Conservation (phyloP, 1,140 invertebrate genomes). For the Ips typographus region DNA sequence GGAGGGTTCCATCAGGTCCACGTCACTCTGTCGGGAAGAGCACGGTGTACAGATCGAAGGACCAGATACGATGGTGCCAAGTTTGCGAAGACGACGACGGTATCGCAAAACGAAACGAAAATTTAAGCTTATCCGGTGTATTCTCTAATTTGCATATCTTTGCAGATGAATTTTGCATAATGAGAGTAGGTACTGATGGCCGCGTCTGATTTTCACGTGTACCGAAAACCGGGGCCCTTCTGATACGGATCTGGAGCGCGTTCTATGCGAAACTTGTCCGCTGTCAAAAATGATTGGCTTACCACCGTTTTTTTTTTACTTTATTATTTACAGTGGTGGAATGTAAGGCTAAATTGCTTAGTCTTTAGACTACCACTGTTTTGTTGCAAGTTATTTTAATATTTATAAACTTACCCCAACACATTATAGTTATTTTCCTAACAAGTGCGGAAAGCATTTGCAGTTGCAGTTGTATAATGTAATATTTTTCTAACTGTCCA, state of each 20-base stretch:
- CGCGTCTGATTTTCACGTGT: conserved; percentile 26
- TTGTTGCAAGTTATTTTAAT: too few relatives aligned
- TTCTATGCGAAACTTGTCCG: conserved; percentile 1
- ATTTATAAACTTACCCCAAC: too few relatives aligned
- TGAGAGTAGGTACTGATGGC: conserved; percentile 33
- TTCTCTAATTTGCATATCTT: conserved; percentile 30
- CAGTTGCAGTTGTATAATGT: too few relatives aligned
- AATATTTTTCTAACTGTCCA: too few relatives aligned
- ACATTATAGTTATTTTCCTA: too few relatives aligned
- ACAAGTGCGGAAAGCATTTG: too few relatives aligned
- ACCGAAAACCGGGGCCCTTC: conserved; percentile 15
- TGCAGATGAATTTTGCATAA: conserved; percentile 31
- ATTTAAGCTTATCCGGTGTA: conserved; percentile 33
- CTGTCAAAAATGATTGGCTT: not conserved
- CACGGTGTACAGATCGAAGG: conserved; percentile 6
- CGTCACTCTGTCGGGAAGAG: too few relatives aligned
- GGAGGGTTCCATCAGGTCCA: too few relatives aligned
- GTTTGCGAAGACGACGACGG: conserved; percentile 27
- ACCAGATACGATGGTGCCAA: conserved; percentile 25
- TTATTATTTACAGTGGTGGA: too few relatives aligned
- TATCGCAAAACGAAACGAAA: conserved; percentile 23
- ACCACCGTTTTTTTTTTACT: too few relatives aligned
- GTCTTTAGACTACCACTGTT: too few relatives aligned
- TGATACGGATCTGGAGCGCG: conserved; percentile 10
- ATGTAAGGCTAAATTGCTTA: too few relatives aligned